A percentile compares a stretch with the other conserved stretches of the same genome.
These are phyloP conservation scores for Dromaius novaehollandiae DNA, from an alignment of 2,113 vertebrate species.

Conservation along the genomic window DNA sequence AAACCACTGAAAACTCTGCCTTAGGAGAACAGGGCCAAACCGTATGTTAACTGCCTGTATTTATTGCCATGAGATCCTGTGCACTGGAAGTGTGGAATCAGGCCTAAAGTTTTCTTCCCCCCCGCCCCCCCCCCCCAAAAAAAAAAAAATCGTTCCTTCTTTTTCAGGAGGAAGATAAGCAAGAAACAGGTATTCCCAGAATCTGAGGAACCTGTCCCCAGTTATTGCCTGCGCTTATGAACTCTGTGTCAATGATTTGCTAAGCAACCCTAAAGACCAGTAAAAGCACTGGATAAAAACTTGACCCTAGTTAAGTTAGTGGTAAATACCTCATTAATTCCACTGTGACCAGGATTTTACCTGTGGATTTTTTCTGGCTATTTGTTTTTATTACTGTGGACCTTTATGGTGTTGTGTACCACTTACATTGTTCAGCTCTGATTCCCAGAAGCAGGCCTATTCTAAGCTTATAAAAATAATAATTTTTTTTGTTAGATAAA, in stretches of 20 bases:
- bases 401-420: background rate
- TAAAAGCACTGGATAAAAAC: background rate
- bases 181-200: background rate
- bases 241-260: background rate
- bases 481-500: slow-evolving; percentile 22
- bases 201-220: background rate
- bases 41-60: background rate
- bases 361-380: background rate
- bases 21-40: background rate
- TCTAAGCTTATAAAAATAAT: background rate
- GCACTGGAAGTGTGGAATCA: background rate
- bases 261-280: background rate
- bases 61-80: background rate
- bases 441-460: background rate
- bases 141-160: background rate
- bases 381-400: background rate
- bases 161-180: background rate
- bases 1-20: background rate
- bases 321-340: background rate
- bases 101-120: no score
- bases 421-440: background rate
- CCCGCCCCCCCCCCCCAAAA: background rate
- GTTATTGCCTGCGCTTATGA: background rate
- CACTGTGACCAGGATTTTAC: background rate
- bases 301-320: background rate